Conservation (phyloP, 2,888 invertebrate genomes). For the Drosophila putrida region DNA sequence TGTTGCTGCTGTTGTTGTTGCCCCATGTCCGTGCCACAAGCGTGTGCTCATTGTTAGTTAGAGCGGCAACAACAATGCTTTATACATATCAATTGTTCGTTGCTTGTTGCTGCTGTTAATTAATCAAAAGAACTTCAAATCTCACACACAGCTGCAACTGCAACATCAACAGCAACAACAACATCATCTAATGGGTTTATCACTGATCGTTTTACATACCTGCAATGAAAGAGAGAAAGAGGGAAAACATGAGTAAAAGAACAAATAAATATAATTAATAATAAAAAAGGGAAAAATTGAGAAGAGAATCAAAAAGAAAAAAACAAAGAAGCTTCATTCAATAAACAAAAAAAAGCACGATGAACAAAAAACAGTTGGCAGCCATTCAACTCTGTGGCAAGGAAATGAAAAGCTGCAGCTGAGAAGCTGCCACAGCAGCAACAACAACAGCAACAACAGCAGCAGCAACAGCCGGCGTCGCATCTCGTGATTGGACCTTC, state of each 20-base stretch:
- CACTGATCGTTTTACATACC: conserved; percentile 47
- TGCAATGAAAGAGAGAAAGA: conserved; percentile 46
- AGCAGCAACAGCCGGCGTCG: conserved; percentile 21
- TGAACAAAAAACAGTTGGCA: conserved; percentile 43
- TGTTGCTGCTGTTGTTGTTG: conserved; percentile 35
- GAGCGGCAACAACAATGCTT: conserved; percentile 45
- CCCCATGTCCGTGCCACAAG: conserved; percentile 45
- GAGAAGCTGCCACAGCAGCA: not conserved
- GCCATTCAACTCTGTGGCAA: conserved; percentile 47
- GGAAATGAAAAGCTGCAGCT: conserved; percentile 38
- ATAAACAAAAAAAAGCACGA: not conserved
- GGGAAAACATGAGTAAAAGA: conserved; percentile 14
- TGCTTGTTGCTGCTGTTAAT: conserved; percentile 51
- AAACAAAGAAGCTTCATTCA: conserved; percentile 58
- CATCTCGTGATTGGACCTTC: conserved; percentile 66
- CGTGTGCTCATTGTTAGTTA: conserved; percentile 55
- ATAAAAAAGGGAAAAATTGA: conserved; percentile 26
- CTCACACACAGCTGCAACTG: conserved; percentile 41
- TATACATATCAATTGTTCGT: conserved; percentile 40
- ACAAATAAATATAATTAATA: conserved; percentile 50
- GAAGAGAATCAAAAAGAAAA: not conserved
- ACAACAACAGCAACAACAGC: conserved; percentile 21
- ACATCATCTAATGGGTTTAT: conserved; percentile 35
- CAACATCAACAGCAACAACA: conserved; percentile 34
- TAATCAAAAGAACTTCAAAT: conserved; percentile 56